Conservation (phyloP, 2,797 vertebrate species). For the Pseudopleuronectes americanus region DNA sequence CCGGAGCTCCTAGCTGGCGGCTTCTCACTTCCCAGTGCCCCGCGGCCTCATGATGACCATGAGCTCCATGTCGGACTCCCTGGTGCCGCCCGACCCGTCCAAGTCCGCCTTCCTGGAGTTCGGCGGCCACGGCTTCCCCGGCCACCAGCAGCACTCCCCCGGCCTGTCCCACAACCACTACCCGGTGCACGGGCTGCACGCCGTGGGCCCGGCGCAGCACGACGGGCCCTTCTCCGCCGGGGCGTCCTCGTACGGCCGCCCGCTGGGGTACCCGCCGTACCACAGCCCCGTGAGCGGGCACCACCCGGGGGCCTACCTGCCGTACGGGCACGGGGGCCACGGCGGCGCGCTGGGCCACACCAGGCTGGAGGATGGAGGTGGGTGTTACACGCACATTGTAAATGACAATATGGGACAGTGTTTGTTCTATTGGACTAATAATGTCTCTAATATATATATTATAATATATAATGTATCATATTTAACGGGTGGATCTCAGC, state of each 20-base stretch:
- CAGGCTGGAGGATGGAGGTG: constrained; percentile 86
- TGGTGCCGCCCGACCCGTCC: constrained; percentile 85
- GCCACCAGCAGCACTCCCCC: constrained; percentile 82
- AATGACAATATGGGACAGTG: too few species aligned
- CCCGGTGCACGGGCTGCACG: constrained; percentile 83
- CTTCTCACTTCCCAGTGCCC: constrained; percentile 52
- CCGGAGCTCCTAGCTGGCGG: constrained; percentile 51
- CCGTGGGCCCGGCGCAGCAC: constrained; percentile 80
- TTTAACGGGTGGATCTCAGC: too few species aligned
- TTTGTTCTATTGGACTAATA: too few species aligned
- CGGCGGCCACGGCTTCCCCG: constrained; percentile 80
- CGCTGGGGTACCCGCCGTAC: constrained; percentile 85
- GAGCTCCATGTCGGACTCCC: constrained; percentile 89
- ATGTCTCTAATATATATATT: too few species aligned
- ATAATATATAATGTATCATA: too few species aligned
- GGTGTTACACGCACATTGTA: not conserved
- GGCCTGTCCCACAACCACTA: constrained; percentile 84
- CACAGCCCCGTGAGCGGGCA: constrained; percentile 77
- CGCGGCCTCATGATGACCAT: constrained; percentile 85
- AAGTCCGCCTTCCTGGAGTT: constrained; percentile 91
- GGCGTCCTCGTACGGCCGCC: constrained; percentile 80
- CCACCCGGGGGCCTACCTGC: constrained; percentile 83
- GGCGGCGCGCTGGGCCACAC: constrained; percentile 77
- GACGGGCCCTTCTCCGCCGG: constrained; percentile 81
- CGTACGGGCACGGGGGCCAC: constrained; percentile 82